A percentile compares a stretch with the other conserved stretches of the same genome.
phyloP scores from a whole-genome alignment of 2,797 vertebrate genomes.

The Silurus lanzhouensis region DNA sequence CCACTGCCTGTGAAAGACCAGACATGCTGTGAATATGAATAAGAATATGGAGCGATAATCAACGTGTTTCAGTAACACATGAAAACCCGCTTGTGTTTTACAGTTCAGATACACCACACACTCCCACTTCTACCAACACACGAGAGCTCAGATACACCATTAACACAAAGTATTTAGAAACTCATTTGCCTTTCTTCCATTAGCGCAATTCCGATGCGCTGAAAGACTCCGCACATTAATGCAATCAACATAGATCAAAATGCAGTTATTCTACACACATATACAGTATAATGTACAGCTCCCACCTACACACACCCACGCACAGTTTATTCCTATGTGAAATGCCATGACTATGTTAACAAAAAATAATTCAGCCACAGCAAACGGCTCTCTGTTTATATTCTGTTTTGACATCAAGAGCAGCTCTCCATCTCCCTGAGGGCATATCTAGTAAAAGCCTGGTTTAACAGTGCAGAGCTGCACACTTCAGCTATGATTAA shows the following conservation, averaged over 20 bases:
- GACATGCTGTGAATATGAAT: conserved; percentile 45
- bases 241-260: conserved; percentile 25
- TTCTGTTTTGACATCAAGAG: conserved; percentile 36
- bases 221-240: conserved; percentile 2
- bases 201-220: conserved; percentile 28
- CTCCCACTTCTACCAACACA: conserved; percentile 26
- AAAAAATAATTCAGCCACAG: conserved; percentile 32
- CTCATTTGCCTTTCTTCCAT: conserved; percentile 34
- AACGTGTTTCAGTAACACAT: conserved; percentile 32
- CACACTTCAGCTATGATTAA: conserved; percentile 43
- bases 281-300: neutral
- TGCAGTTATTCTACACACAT: conserved; percentile 2
- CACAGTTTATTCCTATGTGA: conserved; percentile 30
- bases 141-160: conserved; percentile 12
- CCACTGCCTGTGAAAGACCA: conserved; percentile 21
- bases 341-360: conserved; percentile 26
- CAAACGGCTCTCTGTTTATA: conserved; percentile 23
- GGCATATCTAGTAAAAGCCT: conserved; percentile 39
- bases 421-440: conserved; percentile 36
- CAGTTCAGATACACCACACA: conserved; percentile 24
- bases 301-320: conserved; percentile 36
- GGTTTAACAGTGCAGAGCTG: conserved; percentile 34
- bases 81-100: conserved; percentile 37
- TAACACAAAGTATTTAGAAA: conserved; percentile 7
- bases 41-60: conserved; percentile 35